phyloP scores from a whole-genome alignment of 2,797 vertebrate genomes.

The Vipera latastei region DNA sequence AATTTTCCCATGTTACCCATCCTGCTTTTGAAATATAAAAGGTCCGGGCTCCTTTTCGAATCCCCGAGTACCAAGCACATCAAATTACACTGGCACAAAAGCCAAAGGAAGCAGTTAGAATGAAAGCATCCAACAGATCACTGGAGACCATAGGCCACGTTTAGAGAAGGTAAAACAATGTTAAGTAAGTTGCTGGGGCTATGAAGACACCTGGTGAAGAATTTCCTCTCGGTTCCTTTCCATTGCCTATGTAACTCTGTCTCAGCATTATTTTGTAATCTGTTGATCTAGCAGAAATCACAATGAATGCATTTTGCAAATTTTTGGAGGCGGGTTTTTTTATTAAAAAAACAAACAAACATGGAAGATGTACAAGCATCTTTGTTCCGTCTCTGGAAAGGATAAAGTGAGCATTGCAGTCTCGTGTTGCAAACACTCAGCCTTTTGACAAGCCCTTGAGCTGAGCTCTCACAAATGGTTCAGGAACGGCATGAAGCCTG shows the following conservation, averaged over 20 bases:
- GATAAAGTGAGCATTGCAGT: not conserved
- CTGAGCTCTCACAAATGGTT: not conserved
- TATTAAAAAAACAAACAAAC: too few species aligned
- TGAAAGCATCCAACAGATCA: conserved; percentile 62
- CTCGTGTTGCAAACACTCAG: not conserved
- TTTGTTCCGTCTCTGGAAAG: not conserved
- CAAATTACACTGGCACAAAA: conserved; percentile 62
- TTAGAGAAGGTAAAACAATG: conserved; percentile 62
- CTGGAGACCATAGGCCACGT: conserved; percentile 47
- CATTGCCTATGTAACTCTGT: conserved; percentile 37
- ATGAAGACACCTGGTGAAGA: conserved; percentile 42
- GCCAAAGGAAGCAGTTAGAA: conserved; percentile 51
- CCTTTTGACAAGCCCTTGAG: not conserved
- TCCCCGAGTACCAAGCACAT: conserved; percentile 64
- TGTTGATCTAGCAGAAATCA: conserved; percentile 28
- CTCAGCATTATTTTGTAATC: conserved; percentile 46
- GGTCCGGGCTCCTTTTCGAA: conserved; percentile 57
- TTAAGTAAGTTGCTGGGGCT: conserved; percentile 58
- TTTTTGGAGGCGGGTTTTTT: not conserved
- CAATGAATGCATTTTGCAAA: conserved; percentile 1
- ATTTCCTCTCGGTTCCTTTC: conserved; percentile 36
- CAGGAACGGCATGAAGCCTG: not conserved
- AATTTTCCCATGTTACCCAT: conserved; percentile 65
- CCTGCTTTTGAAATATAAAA: conserved; percentile 65
- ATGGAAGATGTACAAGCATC: not conserved